These are phyloP conservation scores for Microcebus lehilahytsara DNA, from an alignment of 2,113 vertebrate genomes.

Conservation along the genomic window DNA sequence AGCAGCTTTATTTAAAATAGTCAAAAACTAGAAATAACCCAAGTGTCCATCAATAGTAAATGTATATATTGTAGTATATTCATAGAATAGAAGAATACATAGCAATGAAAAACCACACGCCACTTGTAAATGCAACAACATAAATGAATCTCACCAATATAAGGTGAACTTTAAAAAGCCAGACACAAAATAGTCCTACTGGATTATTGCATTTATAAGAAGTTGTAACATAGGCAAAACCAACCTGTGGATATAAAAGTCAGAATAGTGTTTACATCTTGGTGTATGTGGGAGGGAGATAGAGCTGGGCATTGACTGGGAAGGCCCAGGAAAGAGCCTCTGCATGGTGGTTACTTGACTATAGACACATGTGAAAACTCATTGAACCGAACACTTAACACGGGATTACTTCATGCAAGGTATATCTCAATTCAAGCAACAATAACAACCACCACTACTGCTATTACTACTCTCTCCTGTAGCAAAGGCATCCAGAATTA, in stretches of 20 bases:
- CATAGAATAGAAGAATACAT: not conserved
- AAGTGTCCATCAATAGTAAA: not conserved
- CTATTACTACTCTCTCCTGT: not conserved
- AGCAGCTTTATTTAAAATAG: not conserved
- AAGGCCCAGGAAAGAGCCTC: not conserved
- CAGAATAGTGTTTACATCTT: not conserved
- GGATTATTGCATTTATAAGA: constrained; percentile 30
- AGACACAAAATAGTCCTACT: not conserved
- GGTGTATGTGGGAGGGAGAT: not conserved
- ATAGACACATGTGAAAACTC: not conserved
- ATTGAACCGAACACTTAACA: not conserved
- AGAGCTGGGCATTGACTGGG: not conserved
- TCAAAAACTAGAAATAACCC: not conserved
- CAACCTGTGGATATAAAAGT: not conserved
- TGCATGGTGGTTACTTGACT: not conserved
- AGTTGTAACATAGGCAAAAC: constrained; percentile 10
- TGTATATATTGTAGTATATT: not conserved
- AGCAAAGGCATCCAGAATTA: not conserved
- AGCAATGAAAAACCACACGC: not conserved
- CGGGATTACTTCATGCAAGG: not conserved
- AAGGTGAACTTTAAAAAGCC: not conserved
- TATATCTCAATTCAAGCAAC: not conserved
- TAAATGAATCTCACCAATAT: not conserved
- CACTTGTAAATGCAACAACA: not conserved
- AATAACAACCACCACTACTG: not conserved